Base-by-base conservation (phyloP, 1,140 invertebrate genomes). In the Cydia splendana region DNA sequence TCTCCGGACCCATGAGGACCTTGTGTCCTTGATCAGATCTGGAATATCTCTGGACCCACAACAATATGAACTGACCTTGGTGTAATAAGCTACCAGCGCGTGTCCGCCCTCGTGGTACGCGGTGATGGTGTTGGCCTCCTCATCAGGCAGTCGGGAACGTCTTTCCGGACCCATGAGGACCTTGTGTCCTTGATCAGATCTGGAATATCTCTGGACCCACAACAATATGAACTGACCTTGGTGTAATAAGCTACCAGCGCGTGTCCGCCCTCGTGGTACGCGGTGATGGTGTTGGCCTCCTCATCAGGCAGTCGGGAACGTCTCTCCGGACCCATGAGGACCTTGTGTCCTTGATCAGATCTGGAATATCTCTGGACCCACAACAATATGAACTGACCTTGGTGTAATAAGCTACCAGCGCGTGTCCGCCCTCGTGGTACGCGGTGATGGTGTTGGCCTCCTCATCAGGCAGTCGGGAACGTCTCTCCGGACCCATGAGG, bases 251-350 rank as follows among this genome's bases (percentile, higher is more conserved):
- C 7, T 38, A 38, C 7, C 0, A 38, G 48, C 0, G 99, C 98
- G 94, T 99, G 99, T 0, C 99, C 99, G 9, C 97, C 98, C 94
- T 99, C 99, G 88, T 99, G 99, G 92, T 98, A 99, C 5, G 99
- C 99, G 9, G 99, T 99, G 34, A 38, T 97, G 51, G 95, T 93
- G 91, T 99, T 99, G 1, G 96, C 96, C 89, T 99, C 97, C 86
- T 98, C 97, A 85, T 99, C 98, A 0, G 97, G 96, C 80, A 99
- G 95, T 6, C 91, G 95, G 7, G 96, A 95, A 88, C 98, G 98
- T 69, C 97, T 95, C 92, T 98, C 98, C 3, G 98, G 98, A 0
- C 98, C 99, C 98, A 99, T 99, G 38, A 99, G 92, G 65, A 99
- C 96, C 95, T 99, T 99, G 90, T 99, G 2, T 30, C 30, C 30